These are phyloP conservation scores for Donacobius atricapilla DNA, from an alignment of 2,113 vertebrate genomes.

Conservation along the genomic window DNA sequence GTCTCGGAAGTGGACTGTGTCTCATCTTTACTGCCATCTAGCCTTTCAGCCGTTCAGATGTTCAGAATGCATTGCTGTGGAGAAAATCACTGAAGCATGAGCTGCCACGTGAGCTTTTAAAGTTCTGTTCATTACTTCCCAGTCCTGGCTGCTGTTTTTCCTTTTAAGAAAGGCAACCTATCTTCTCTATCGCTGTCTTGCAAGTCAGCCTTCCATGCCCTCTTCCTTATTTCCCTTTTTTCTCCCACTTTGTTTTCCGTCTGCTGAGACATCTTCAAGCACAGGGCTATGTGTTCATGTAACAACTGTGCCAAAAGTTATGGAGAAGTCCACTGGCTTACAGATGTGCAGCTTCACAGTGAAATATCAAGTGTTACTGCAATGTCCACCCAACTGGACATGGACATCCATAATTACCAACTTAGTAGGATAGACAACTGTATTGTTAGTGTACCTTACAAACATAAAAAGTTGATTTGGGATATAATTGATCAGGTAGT, in stretches of 20 bases:
- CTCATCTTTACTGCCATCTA: slow-evolving; percentile 24
- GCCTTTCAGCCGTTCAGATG: neutral
- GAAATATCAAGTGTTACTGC: neutral
- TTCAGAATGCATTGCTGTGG: neutral
- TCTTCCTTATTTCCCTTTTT: neutral
- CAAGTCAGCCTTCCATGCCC: neutral
- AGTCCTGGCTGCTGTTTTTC: neutral
- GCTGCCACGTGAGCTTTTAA: neutral
- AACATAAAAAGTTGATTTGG: neutral
- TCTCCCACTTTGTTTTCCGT: neutral
- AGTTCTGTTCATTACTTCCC: neutral
- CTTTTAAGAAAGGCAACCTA: neutral
- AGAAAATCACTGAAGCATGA: neutral
- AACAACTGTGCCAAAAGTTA: neutral
- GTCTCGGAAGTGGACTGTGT: slow-evolving; percentile 1
- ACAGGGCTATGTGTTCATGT: neutral
- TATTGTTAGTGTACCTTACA: neutral
- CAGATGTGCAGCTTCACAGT: rapidly evolving
- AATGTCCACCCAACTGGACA: neutral
- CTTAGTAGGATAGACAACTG: neutral
- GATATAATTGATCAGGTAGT: rapidly evolving
- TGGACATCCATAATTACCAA: neutral
- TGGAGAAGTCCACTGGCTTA: neutral
- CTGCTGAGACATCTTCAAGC: neutral
- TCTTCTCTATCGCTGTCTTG: neutral